Base-by-base conservation (phyloP, 2,888 invertebrate genomes). In the Brassicogethes aeneus region DNA sequence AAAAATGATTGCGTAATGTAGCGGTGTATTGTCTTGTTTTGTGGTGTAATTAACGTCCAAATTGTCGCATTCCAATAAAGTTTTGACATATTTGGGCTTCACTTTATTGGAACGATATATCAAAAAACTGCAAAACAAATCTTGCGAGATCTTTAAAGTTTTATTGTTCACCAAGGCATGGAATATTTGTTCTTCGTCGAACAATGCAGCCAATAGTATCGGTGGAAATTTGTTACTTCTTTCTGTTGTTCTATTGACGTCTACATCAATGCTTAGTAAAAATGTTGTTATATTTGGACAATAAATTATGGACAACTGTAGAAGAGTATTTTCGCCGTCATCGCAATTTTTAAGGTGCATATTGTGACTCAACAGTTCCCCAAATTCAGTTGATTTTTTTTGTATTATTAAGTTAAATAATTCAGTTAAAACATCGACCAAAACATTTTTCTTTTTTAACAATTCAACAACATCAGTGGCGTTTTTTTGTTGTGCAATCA, bases 1-100 rank as follows among this genome's bases (percentile, higher is more conserved):
- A 23, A 40, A 35, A 17, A 36, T 36, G 10, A 40, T 36, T 3
- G 40, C 40, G 16, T 40, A 40, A 23, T 40, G 36, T 3, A 40
- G 16, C 29, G 40, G 40, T 16, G 40, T 40, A 35, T 40, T 40
- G 2, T 30, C 10, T 10, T 23, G 5, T 23, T 23, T 5, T 23
- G 23, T 10, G 5, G 5, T 5, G 10, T 7, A 7, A 10, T 23
- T 10, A 7, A 23, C 23, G 10, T 23, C 10, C 5, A 23, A 7
- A 7, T 23, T 23, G 5, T 23, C 10, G 10, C 23, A 23, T 23
- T 23, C 23, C 10, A 23, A 10, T 5, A 23, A 23, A 5, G 5
- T 23, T 7, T 23, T 10, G 10, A 23, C 5, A 23, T 23, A 23
- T 10, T 23, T 10, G 5, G 23, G 5, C 10, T 10, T 23, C 5